phyloP scores from a whole-genome alignment of 2,797 vertebrate species.

The Apodemus agrarius region DNA sequence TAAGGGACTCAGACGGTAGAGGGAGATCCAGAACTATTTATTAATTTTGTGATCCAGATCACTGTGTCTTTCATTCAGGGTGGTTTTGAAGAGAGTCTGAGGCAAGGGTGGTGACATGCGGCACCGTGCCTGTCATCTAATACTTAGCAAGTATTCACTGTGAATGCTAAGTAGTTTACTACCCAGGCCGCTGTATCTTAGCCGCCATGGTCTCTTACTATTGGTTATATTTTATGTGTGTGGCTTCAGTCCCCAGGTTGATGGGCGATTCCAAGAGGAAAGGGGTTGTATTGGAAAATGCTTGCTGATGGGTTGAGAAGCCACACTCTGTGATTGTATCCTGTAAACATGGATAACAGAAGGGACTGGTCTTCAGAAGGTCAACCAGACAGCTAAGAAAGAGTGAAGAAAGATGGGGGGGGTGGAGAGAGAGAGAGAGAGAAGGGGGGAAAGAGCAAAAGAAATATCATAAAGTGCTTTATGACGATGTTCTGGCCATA shows the following conservation, averaged over 20 bases:
- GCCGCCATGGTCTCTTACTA: neutral
- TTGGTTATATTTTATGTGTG: neutral
- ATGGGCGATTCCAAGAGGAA: neutral
- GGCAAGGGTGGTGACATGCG: neutral
- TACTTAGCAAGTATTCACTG: conserved; percentile 29
- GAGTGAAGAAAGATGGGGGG: neutral
- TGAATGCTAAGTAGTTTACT: neutral
- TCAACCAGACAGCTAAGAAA: neutral
- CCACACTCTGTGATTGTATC: conserved; percentile 75
- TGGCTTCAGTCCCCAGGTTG: neutral
- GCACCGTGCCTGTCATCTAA: neutral
- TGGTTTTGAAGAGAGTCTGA: conserved; percentile 30
- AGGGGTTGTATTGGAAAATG: neutral
- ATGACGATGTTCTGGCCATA: conserved; percentile 43
- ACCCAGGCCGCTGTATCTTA: neutral
- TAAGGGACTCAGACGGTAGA: neutral
- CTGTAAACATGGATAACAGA: conserved; percentile 67
- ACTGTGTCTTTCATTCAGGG: neutral
- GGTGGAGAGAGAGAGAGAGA: too few species aligned
- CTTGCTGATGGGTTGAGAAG: conserved; percentile 22
- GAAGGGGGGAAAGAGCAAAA: neutral
- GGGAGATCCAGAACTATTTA: neutral
- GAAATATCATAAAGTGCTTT: neutral
- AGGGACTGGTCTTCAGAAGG: neutral
- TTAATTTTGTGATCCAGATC: neutral